Conservation (phyloP, 23 tunicate species). For the Halocynthia aurantium region DNA sequence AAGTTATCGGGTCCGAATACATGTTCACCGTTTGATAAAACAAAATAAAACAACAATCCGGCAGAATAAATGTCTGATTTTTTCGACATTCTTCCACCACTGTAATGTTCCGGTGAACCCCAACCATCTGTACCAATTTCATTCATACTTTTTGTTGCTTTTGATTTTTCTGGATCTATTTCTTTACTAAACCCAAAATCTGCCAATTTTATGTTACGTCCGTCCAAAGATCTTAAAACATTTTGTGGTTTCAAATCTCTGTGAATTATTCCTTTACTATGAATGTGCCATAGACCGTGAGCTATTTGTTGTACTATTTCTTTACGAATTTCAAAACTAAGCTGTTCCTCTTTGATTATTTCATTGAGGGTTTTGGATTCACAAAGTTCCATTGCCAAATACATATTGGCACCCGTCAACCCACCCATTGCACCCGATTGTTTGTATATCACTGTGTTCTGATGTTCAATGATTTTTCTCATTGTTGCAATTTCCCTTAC, state of each 20-base stretch:
- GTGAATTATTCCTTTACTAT: not conserved
- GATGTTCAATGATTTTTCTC: too few relatives aligned
- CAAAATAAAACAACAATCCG: slow-evolving; percentile 1
- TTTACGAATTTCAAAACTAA: not conserved
- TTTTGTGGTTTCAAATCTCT: slow-evolving; percentile 8
- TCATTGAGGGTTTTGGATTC: too few relatives aligned
- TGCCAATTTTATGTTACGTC: not conserved
- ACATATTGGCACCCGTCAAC: too few relatives aligned
- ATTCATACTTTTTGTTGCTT: not conserved
- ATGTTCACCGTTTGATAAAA: not conserved
- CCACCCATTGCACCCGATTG: too few relatives aligned
- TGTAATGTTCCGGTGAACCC: slow-evolving; percentile 8
- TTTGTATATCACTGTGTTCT: too few relatives aligned
- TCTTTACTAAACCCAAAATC: slow-evolving; percentile 6
- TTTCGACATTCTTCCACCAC: not conserved
- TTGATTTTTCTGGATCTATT: not conserved
- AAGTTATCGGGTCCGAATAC: not conserved
- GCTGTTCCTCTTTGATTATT: too few relatives aligned
- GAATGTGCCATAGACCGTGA: not conserved
- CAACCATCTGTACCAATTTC: slow-evolving; percentile 2
- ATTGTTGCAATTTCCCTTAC: too few relatives aligned
- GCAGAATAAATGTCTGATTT: slow-evolving; percentile 8
- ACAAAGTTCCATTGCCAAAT: too few relatives aligned
- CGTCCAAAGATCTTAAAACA: not conserved
- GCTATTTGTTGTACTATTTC: not conserved